These are phyloP conservation scores for Minunthozetes semirufus DNA, from an alignment of 2,888 invertebrate genomes.

Conservation along the genomic window DNA sequence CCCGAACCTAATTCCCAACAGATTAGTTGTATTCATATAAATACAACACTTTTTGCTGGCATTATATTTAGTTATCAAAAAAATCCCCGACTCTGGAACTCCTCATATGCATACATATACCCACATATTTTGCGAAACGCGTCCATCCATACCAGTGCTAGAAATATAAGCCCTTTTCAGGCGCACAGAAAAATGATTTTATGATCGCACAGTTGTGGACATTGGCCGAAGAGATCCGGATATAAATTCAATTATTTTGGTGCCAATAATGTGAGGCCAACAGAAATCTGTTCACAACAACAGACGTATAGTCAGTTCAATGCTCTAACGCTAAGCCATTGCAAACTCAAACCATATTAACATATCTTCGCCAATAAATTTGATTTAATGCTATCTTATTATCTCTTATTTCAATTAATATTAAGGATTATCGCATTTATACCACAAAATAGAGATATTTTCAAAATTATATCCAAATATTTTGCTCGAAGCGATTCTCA, in stretches of 20 bases:
- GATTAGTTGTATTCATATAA: conserved; percentile 16
- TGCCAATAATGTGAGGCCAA: not conserved
- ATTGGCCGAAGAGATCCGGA: conserved; percentile 14
- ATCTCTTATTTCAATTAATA: conserved; percentile 2
- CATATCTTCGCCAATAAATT: not conserved
- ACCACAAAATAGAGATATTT: not conserved
- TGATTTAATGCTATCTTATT: not conserved
- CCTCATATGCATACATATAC: conserved; percentile 3
- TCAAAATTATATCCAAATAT: not conserved
- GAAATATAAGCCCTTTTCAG: conserved; percentile 23
- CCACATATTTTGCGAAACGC: not conserved
- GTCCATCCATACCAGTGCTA: conserved; percentile 16
- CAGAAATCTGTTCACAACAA: not conserved
- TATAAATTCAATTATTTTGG: conserved; percentile 27
- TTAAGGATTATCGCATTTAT: conserved; percentile 26
- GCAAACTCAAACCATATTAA: not conserved
- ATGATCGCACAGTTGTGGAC: conserved; percentile 6
- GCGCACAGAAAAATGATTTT: not conserved
- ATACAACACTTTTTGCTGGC: conserved; percentile 13
- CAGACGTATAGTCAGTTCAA: not conserved
- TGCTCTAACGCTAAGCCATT: not conserved
- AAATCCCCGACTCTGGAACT: conserved; percentile 8
- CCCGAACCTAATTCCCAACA: conserved; percentile 23
- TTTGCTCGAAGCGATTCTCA: not conserved
- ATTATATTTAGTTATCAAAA: conserved; percentile 24